These are phyloP conservation scores for Xenopus laevis DNA, from an alignment of 2,113 vertebrate genomes.

Conservation along the genomic window DNA sequence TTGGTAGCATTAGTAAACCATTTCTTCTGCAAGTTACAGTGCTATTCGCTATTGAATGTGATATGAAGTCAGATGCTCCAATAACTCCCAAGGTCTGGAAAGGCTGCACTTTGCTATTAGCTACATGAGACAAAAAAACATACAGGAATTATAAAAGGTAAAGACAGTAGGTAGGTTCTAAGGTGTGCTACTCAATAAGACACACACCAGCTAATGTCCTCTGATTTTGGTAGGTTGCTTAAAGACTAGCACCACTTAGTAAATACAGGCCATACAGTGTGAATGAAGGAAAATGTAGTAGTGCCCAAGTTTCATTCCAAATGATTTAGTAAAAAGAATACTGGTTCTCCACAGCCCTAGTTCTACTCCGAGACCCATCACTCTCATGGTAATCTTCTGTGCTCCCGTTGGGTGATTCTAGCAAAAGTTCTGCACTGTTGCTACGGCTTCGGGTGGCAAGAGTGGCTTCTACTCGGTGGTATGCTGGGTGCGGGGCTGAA, in stretches of 20 bases:
- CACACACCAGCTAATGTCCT: not conserved
- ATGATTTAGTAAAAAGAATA: constrained; percentile 90
- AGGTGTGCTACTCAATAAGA: not conserved
- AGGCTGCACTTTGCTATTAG: too few relatives aligned
- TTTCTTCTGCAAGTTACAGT: too few relatives aligned
- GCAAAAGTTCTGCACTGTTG: constrained; percentile 79
- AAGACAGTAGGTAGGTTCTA: not conserved
- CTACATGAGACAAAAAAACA: too few relatives aligned
- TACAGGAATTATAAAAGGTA: too few relatives aligned
- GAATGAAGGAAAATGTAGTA: not conserved
- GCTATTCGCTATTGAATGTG: too few relatives aligned
- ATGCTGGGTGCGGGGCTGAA: constrained; percentile 47
- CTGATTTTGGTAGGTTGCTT: not conserved
- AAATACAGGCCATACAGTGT: constrained; percentile 6
- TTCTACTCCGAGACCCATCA: constrained; percentile 73
- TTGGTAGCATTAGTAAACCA: too few relatives aligned
- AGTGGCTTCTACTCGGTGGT: constrained; percentile 58
- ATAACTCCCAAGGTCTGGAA: too few relatives aligned
- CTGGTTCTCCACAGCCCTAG: constrained; percentile 88
- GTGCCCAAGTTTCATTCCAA: not conserved
- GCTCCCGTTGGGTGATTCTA: constrained; percentile 66
- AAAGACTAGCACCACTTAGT: constrained; percentile 2
- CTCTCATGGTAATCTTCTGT: constrained; percentile 82
- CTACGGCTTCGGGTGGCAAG: constrained; percentile 71
- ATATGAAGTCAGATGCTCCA: too few relatives aligned